Base-by-base conservation (phyloP, 2,888 invertebrate species). In the Oxytorus armatus region DNA sequence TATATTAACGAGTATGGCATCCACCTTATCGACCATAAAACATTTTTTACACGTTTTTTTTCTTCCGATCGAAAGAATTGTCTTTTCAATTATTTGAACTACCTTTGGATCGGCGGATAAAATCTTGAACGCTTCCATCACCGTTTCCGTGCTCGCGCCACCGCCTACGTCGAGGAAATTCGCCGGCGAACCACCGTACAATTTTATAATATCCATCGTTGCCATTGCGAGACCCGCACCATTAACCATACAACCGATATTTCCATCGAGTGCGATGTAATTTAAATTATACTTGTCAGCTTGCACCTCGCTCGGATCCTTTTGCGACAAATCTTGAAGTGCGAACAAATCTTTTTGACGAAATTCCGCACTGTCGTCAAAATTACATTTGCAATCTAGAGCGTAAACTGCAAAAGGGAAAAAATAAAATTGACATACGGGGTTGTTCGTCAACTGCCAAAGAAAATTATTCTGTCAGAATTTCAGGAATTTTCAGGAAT, bases 151-250 rank as follows among this genome's bases (percentile, higher is more conserved):
- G 3, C 98, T 97, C 57, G 98, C 98, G 74, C 98, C 98, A 87
- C 98, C 98, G 73, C 98, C 98, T 10, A 99, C 98, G 92, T 99
- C 98, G 79, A 99, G 94, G 93, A 99, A 99, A 93, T 99, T 99
- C 55, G 98, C 98, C 4, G 98, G 98, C 86, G 96, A 95, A 21
- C 98, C 98, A 33, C 98, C 98, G 88, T 98, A 97, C 87, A 98
- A 93, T 90, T 98, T 98, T 90, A 99, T 98, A 84, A 99, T 98
- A 92, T 99, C 98, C 98, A 99, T 98, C 8, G 98, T 99, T 23
- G 98, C 98, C 98, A 98, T 98, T 25, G 98, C 98, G 83, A 99
- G 93, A 79, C 98, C 98, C 75, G 98, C 98, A 77, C 98, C 98
- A 91, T 98, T 98, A 47, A 98, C 98, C 94, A 98, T 95, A 92